Conservation (phyloP, 2,888 invertebrate species). For the Melanotus villosus region DNA sequence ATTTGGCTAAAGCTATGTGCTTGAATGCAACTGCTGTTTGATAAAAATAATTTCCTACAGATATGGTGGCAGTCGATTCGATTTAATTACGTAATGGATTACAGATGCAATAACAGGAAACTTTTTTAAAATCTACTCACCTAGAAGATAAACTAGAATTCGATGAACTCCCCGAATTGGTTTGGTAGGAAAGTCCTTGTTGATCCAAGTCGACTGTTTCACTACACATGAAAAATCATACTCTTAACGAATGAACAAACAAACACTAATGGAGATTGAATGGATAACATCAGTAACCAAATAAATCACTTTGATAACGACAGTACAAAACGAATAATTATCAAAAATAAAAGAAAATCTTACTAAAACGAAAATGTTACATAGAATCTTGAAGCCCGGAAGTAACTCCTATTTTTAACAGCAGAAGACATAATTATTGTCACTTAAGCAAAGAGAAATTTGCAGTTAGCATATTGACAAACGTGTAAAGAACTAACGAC, state of each 20-base stretch:
- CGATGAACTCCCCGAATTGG: slow-evolving; percentile 79
- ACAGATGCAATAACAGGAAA: too few species aligned
- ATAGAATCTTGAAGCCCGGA: slow-evolving; percentile 20
- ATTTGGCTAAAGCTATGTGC: too few species aligned
- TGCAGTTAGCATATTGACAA: background rate
- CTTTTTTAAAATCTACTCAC: too few species aligned
- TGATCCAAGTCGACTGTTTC: slow-evolving; percentile 78
- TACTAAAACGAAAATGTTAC: background rate
- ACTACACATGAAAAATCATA: slow-evolving; percentile 63
- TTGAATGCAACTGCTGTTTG: too few species aligned
- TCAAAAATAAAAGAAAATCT: background rate
- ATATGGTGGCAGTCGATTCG: too few species aligned
- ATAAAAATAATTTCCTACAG: too few species aligned
- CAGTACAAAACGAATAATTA: background rate
- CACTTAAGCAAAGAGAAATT: slow-evolving; percentile 5
- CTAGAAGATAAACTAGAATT: slow-evolving; percentile 78
- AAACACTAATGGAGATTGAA: too few species aligned
- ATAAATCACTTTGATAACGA: slow-evolving; percentile 1
- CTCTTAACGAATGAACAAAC: slow-evolving; percentile 17
- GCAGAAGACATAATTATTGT: slow-evolving; percentile 23
- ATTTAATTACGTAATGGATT: too few species aligned
- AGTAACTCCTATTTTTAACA: slow-evolving; percentile 21
- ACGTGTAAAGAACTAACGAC: background rate
- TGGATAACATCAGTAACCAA: background rate
- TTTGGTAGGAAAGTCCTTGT: slow-evolving; percentile 68